Percentiles rank a stretch among this genome's conserved stretches.
Evolutionary conservation across 2,888 invertebrate genomes (phyloP).

Genomic region (Steinernema scapterisci): DNA sequence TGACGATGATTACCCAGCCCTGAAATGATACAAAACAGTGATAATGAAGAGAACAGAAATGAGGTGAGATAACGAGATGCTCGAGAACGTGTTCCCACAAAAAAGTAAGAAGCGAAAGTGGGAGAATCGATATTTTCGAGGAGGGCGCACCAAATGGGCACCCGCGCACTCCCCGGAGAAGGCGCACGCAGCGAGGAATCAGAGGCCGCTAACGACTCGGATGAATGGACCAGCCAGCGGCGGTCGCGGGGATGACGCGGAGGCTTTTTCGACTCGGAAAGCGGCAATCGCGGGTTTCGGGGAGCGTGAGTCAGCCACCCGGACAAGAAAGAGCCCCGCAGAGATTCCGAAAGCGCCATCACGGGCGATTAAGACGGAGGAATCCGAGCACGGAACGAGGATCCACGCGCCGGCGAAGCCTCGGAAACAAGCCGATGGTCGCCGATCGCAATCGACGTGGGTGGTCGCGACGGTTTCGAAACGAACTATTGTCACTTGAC

Average conservation of each 20-base stretch:
- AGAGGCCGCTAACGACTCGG: not conserved
- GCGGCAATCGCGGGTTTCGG: not conserved
- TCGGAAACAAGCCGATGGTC: no score
- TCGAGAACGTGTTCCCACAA: not conserved
- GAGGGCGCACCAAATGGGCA: not conserved
- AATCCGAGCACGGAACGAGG: no score
- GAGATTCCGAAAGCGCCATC: no score
- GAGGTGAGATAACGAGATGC: constrained; percentile 11
- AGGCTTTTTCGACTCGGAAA: not conserved
- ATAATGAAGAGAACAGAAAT: not conserved
- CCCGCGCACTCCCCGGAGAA: not conserved
- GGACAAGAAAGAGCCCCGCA: no score
- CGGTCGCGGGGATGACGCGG: no score
- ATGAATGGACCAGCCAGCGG: constrained; percentile 5
- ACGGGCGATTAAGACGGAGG: not conserved
- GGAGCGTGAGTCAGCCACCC: not conserved
- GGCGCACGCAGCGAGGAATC: not conserved
- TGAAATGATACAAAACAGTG: constrained; percentile 28
- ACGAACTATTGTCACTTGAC: constrained; percentile 25
- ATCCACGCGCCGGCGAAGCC: no score
- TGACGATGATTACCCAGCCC: constrained; percentile 8
- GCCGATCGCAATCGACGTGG: not conserved
- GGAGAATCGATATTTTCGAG: constrained; percentile 19
- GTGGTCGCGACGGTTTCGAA: constrained; percentile 1
- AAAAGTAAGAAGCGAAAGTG: constrained; percentile 12